Conservation (phyloP, 2,888 invertebrate species). For the Imbricaverruca yamaguchii region DNA sequence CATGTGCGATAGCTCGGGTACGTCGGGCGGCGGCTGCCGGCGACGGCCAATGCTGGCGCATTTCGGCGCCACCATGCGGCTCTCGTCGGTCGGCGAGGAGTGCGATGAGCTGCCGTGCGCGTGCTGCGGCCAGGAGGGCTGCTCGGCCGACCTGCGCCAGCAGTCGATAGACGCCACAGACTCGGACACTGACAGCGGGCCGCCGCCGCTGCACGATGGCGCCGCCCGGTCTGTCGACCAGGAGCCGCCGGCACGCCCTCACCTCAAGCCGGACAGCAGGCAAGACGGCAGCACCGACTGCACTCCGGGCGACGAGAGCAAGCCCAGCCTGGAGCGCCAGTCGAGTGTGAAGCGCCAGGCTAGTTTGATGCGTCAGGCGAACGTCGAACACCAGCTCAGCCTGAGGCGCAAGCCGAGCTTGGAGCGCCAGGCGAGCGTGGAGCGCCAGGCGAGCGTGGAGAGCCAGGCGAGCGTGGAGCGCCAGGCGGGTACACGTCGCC, state of each 20-base stretch:
- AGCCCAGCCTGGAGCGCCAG: too few relatives aligned
- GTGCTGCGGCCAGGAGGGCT: not conserved
- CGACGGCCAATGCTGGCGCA: slow-evolving; percentile 1
- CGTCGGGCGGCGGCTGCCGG: not conserved
- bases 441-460: too few relatives aligned
- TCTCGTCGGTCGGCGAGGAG: slow-evolving; percentile 15
- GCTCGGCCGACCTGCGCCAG: not conserved
- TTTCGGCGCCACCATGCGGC: not conserved
- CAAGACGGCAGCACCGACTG: not conserved
- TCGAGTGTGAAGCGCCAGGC: too few relatives aligned
- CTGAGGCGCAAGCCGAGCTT: too few relatives aligned
- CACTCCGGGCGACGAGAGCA: not conserved
- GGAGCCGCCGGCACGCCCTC: not conserved
- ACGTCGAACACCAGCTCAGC: too few relatives aligned
- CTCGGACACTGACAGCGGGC: not conserved
- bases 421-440: too few relatives aligned
- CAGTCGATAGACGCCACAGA: not conserved
- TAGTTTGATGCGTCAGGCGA: too few relatives aligned
- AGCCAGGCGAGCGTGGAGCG: not conserved
- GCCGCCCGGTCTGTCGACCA: not conserved
- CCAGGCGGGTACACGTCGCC: not conserved
- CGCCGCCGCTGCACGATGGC: not conserved
- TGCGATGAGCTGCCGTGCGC: slow-evolving; percentile 11
- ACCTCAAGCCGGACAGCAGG: not conserved
- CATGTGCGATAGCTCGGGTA: not conserved